Evolutionary conservation across 2,888 invertebrate genomes (phyloP).

Genomic region (Elegia similella): DNA sequence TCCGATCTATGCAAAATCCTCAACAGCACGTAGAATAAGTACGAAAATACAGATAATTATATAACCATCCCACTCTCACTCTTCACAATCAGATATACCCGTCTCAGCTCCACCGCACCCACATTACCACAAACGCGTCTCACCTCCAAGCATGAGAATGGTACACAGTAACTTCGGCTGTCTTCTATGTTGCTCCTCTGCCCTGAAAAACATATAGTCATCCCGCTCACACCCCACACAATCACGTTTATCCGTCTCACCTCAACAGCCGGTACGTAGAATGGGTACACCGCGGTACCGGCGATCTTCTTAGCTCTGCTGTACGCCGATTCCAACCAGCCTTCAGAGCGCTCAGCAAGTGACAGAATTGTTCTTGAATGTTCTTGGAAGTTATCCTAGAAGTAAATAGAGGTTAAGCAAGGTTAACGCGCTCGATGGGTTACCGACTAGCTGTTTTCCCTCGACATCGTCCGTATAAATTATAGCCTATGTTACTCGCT

Average conservation of each 20-base stretch:
- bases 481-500: too few species aligned
- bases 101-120: neutral
- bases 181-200: too few species aligned
- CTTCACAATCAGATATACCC: neutral
- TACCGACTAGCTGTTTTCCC: too few species aligned
- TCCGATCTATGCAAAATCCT: too few species aligned
- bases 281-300: conserved; percentile 47
- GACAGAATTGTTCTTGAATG: conserved; percentile 50
- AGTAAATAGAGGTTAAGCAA: neutral
- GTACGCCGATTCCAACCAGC: conserved; percentile 48
- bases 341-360: conserved; percentile 50
- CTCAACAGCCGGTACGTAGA: conserved; percentile 58
- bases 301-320: conserved; percentile 51
- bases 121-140: neutral
- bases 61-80: neutral
- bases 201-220: neutral
- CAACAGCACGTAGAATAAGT: too few species aligned
- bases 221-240: neutral
- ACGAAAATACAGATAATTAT: neutral
- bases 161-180: too few species aligned
- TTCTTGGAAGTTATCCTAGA: conserved; percentile 63
- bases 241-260: conserved; percentile 32
- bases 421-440: neutral
- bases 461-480: too few species aligned
- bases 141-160: neutral